Percentiles rank a stretch among this genome's conserved stretches.
These are phyloP conservation scores for Euura lappo DNA, from an alignment of 1,140 invertebrate species.

Conservation along the genomic window DNA sequence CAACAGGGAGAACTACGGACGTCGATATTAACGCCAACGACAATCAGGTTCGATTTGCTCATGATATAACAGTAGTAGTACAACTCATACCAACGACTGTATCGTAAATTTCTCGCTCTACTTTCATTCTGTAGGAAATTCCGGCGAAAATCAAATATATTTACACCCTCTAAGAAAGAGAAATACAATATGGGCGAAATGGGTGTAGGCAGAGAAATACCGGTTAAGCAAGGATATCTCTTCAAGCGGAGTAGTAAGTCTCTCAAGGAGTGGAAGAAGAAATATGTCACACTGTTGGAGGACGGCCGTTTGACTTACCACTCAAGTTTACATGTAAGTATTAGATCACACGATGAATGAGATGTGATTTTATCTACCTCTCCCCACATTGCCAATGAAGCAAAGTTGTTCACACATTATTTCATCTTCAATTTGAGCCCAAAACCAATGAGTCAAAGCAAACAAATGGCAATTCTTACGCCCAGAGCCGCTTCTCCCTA, in stretches of 20 bases:
- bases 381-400: no score
- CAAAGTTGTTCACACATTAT: no score
- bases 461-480: no score
- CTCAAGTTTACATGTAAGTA: constrained; percentile 88
- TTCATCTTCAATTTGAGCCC: no score
- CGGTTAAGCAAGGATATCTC: constrained; percentile 95
- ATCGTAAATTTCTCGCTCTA: constrained; percentile 14
- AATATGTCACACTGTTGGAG: constrained; percentile 95
- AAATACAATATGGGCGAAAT: constrained; percentile 85
- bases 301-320: constrained; percentile 96
- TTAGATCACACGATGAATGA: neutral
- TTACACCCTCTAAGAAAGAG: constrained; percentile 88
- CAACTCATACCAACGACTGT: neutral
- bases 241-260: constrained; percentile 97
- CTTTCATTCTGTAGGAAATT: constrained; percentile 72
- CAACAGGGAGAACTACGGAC: constrained; percentile 51
- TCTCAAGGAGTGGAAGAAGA: constrained; percentile 99
- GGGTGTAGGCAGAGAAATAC: constrained; percentile 94
- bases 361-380: no score
- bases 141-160: constrained; percentile 91
- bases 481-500: no score
- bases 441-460: no score
- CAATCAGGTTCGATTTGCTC: constrained; percentile 44
- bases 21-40: constrained; percentile 53
- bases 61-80: neutral